phyloP scores from a whole-genome alignment of 2,113 vertebrate species.

The Eolophus roseicapilla region DNA sequence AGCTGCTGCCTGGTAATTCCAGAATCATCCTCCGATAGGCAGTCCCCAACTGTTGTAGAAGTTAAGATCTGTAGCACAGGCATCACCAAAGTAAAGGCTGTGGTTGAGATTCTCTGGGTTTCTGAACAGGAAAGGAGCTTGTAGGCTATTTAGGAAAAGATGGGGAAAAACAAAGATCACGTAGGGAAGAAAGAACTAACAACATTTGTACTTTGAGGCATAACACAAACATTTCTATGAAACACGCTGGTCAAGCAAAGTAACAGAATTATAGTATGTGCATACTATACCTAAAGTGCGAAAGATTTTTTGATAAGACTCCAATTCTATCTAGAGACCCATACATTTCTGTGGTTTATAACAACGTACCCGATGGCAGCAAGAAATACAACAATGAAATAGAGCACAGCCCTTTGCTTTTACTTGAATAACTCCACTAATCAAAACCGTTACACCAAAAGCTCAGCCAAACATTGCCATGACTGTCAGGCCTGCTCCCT shows the following conservation, averaged over 20 bases:
- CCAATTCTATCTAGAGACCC: neutral
- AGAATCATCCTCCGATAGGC: constrained; percentile 68
- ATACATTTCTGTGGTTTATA: neutral
- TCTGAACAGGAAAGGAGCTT: constrained; percentile 75
- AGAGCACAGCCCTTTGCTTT: neutral
- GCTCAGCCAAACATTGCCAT: neutral
- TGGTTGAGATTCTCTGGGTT: constrained; percentile 51
- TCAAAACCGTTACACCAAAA: neutral
- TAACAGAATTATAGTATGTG: neutral
- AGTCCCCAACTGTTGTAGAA: constrained; percentile 78
- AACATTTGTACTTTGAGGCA: neutral
- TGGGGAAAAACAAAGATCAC: neutral
- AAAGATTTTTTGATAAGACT: neutral
- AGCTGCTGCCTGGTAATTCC: constrained; percentile 77
- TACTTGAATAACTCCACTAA: neutral
- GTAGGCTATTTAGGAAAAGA: constrained; percentile 72
- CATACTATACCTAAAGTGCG: neutral
- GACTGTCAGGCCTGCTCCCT: neutral
- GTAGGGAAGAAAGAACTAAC: neutral
- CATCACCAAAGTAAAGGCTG: constrained; percentile 79
- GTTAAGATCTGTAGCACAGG: constrained; percentile 89
- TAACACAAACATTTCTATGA: neutral
- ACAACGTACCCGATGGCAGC: neutral
- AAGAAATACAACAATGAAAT: neutral
- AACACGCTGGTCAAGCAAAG: neutral